Evolutionary conservation across 2,797 vertebrate genomes (phyloP), one percentile per base, ranked within the genome.

Genomic region (Cossypha heuglini): DNA sequence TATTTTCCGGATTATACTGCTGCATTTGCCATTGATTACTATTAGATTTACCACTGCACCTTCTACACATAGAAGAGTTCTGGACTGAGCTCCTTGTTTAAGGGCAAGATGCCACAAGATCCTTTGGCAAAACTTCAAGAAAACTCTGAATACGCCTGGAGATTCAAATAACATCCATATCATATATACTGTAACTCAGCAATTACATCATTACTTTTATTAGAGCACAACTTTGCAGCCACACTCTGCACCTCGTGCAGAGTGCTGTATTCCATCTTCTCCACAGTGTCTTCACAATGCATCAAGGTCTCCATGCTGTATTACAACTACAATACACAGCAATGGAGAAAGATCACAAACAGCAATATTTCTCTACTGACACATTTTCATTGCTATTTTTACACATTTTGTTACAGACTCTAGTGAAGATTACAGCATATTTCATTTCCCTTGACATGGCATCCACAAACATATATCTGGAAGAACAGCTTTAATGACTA

Each of bases 401-500:
- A 69, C 29, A 79, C 22, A 63, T 37, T 89, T 68, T 84, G 29
- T 59, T 82, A 78, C 40, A 82, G 55, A 62, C 19, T 66, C 33
- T 42, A 24, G n/a, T 57, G 48, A 85, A 85, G 55, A 95, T 62
- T 46, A 91, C 4, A 7, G 26, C 26, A 4, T 46, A 85, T 64
- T 85, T 91, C 19, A 6, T 69, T 92, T 85, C 43, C 46, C 84
- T 84, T 89, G 67, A 92, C 81, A 92, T 7, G 19, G 71, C 51
- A 96, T 66, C 43, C 0, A 0, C 59, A 94, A 91, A 89, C 28
- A 92, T 59, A 43, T 62, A 92, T 43, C 77, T 89, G 37, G 43
- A 95, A 89, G 46, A 96, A 89, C 26, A 64, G 28, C 40, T 82
- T 77, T 66, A 93, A 96, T 88, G 89, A 74, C 29, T 79, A 71